Base-by-base conservation (phyloP, 2,797 vertebrate genomes). In the Acanthiza pusilla region DNA sequence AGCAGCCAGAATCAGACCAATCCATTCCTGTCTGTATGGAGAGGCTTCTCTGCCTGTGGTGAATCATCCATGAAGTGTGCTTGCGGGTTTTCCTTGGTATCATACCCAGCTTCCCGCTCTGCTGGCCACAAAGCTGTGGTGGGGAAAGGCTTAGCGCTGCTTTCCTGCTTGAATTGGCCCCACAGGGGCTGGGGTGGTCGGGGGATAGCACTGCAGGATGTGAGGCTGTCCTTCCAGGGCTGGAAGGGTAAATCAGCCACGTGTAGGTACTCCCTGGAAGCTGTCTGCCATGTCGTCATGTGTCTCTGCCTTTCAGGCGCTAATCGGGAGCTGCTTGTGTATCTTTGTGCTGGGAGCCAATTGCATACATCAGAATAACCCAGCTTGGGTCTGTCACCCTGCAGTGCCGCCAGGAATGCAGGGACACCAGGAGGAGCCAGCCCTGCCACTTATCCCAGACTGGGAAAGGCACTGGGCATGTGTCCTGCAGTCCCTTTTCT, bases 321-420 rank as follows among this genome's bases (percentile, higher is more conserved):
- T 93, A 30, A 73, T 43, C 5, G 0, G 61, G 45, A 82, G 48
- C 68, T 89, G 45, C 54, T 20, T 50, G 34, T 58, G 38, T 65
- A 26, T 58, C 47, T 55, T 29, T 2, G 17, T 2, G 1, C 16
- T 83, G 67, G 88, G 42, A 79, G 54, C 54, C 67, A 67, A 9
- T 42, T 43, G 34, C 30, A 3, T n/a, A 17, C 47, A 42, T 65
- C 75, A 29, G 38, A 7, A 0, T 47, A 72, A 51, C 30, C 43
- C 87, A 83, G 47, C 47, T 17, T 67, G 55, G n/a, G 6, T 85
- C 61, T 65, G 2, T 74, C 13, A 4, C 40, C 51, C 71, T 19
- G 26, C 3, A 9, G 51, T 65, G 67, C 38, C 2, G 0, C 34
- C 65, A 62, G 61, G 55, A 66, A 16, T 0, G 1, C 38, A 1